Percentiles rank a stretch among this genome's conserved stretches.
These are phyloP conservation scores for Aethes cnicana DNA, from an alignment of 2,888 invertebrate genomes.

Conservation along the genomic window DNA sequence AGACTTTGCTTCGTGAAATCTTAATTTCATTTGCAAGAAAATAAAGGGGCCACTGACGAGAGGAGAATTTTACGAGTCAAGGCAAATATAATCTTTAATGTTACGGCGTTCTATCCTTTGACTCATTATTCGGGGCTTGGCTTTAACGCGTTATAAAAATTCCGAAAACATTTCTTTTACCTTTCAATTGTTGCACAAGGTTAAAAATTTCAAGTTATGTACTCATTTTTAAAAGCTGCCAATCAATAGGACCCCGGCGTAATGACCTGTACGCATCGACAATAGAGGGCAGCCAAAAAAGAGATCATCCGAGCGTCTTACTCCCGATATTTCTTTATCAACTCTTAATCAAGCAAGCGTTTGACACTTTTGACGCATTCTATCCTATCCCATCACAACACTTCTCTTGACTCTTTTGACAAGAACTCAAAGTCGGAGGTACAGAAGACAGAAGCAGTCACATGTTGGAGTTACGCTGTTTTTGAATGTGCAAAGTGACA, in stretches of 20 bases:
- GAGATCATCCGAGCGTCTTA: constrained; percentile 32
- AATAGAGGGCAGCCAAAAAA: constrained; percentile 31
- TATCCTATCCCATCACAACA: not conserved
- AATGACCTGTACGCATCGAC: constrained; percentile 17
- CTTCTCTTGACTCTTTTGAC: not conserved
- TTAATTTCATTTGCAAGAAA: constrained; percentile 62
- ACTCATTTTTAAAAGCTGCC: not conserved
- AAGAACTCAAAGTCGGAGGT: not conserved
- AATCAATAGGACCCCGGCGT: not conserved
- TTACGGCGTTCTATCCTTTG: constrained; percentile 23
- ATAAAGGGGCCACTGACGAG: constrained; percentile 50
- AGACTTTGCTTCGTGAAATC: constrained; percentile 55
- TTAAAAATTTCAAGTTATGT: not conserved
- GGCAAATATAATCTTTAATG: constrained; percentile 23
- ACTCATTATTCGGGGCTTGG: constrained; percentile 22
- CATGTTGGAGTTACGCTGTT: not conserved
- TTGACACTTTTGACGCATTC: constrained; percentile 32
- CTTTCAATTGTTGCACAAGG: not conserved
- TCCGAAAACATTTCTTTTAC: constrained; percentile 1
- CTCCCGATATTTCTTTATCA: constrained; percentile 35
- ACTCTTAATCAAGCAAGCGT: constrained; percentile 35
- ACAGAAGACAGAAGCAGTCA: not conserved
- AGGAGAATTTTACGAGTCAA: constrained; percentile 39
- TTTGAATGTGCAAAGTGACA: not conserved
- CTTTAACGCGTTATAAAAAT: constrained; percentile 12